phyloP scores from a whole-genome alignment of 2,888 invertebrate species.

The Drosophila kambysellisi region DNA sequence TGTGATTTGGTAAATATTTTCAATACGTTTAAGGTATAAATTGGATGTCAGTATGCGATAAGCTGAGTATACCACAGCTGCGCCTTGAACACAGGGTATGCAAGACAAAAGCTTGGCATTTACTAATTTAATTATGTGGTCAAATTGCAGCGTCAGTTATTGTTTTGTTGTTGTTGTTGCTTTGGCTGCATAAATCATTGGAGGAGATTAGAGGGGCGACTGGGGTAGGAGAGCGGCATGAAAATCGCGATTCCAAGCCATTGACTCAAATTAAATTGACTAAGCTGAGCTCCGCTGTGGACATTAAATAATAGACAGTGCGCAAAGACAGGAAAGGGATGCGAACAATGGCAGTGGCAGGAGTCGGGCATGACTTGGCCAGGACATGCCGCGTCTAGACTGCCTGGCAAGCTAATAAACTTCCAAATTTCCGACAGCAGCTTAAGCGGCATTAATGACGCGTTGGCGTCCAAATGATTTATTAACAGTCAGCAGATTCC shows the following conservation, averaged over 20 bases:
- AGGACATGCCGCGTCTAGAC: slow-evolving; percentile 48
- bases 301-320: slow-evolving; percentile 35
- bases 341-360: slow-evolving; percentile 4
- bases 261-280: slow-evolving; percentile 58
- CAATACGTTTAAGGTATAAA: background rate
- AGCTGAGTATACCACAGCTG: background rate
- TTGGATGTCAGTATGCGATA: background rate
- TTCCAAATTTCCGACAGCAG: slow-evolving; percentile 66
- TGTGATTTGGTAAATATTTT: background rate
- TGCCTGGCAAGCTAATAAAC: slow-evolving; percentile 62
- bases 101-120: slow-evolving; percentile 54
- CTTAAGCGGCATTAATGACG: slow-evolving; percentile 70
- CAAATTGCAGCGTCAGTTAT: slow-evolving; percentile 56
- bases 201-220: background rate
- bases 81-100: slow-evolving; percentile 9
- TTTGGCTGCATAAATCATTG: slow-evolving; percentile 57
- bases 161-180: slow-evolving; percentile 20
- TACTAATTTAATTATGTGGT: slow-evolving; percentile 70
- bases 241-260: slow-evolving; percentile 65
- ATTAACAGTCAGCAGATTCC: slow-evolving; percentile 52
- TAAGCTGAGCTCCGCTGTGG: slow-evolving; percentile 37
- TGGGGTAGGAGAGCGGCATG: slow-evolving; percentile 3
- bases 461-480: slow-evolving; percentile 62
- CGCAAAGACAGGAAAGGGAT: background rate
- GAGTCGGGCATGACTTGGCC: background rate